phyloP scores from a whole-genome alignment of 2,113 vertebrate species.

The Chlorodrepanis virens region DNA sequence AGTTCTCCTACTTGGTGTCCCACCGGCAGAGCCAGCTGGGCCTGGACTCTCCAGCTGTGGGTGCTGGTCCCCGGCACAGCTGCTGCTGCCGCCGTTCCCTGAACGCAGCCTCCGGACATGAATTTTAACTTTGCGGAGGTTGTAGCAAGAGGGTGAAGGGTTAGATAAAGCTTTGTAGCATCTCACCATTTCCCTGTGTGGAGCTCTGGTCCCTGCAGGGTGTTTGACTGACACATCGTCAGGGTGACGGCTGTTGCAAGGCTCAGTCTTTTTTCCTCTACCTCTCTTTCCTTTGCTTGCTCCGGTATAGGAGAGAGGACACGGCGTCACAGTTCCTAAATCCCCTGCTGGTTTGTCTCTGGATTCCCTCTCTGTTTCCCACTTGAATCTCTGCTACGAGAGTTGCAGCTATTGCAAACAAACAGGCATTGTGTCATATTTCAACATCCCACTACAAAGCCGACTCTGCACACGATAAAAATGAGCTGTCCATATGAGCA shows the following conservation, averaged over 20 bases:
- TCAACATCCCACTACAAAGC: slow-evolving; percentile 51
- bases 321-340: slow-evolving; percentile 59
- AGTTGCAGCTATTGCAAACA: slow-evolving; percentile 70
- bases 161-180: slow-evolving; percentile 79
- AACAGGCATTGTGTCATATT: slow-evolving; percentile 66
- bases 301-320: slow-evolving; percentile 50
- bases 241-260: slow-evolving; percentile 56
- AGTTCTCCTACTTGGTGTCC: slow-evolving; percentile 71
- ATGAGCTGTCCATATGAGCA: slow-evolving; percentile 18
- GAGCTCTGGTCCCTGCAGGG: slow-evolving; percentile 78
- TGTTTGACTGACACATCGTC: slow-evolving; percentile 84
- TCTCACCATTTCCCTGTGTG: slow-evolving; percentile 89
- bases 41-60: slow-evolving; percentile 55
- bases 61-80: slow-evolving; percentile 65
- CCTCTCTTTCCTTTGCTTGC: slow-evolving; percentile 68
- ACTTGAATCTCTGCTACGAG: slow-evolving; percentile 36
- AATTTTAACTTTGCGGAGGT: slow-evolving; percentile 83
- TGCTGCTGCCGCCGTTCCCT: slow-evolving; percentile 64
- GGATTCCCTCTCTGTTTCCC: slow-evolving; percentile 55
- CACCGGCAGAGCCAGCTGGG: slow-evolving; percentile 39
- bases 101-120: slow-evolving; percentile 76
- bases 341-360: slow-evolving; percentile 50
- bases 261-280: slow-evolving; percentile 58
- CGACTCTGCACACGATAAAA: neutral
- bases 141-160: slow-evolving; percentile 75